These are phyloP conservation scores for Amphimallon solstitiale DNA, from an alignment of 2,888 invertebrate species.

Conservation along the genomic window DNA sequence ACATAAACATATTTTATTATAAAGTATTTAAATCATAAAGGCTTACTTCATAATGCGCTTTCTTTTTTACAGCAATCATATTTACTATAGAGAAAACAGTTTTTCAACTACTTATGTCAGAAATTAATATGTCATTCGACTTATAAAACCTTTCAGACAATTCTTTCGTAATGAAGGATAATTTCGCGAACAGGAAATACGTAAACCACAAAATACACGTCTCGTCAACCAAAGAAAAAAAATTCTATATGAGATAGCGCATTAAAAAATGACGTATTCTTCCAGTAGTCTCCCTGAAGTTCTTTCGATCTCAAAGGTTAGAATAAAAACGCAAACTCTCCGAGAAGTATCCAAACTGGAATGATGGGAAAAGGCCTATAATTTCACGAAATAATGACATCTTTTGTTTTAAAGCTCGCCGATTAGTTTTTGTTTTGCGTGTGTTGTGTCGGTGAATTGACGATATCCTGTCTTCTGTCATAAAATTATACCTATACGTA, in stretches of 20 bases:
- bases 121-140: slow-evolving; percentile 10
- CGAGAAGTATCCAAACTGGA: slow-evolving; percentile 1
- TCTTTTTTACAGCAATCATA: too few species aligned
- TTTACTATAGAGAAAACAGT: too few species aligned
- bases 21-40: too few species aligned
- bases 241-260: not conserved
- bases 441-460: slow-evolving; percentile 44
- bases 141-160: not conserved
- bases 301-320: not conserved
- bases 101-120: too few species aligned
- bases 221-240: slow-evolving; percentile 13
- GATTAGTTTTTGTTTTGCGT: slow-evolving; percentile 46
- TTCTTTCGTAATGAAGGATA: not conserved
- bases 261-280: not conserved
- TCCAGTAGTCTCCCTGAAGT: not conserved
- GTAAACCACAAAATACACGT: slow-evolving; percentile 20
- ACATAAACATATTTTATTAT: too few species aligned
- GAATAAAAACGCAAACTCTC: slow-evolving; percentile 18
- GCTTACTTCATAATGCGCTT: too few species aligned
- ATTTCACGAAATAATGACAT: slow-evolving; percentile 40
- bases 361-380: slow-evolving; percentile 21
- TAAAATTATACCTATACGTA: slow-evolving; percentile 36
- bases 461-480: slow-evolving; percentile 45
- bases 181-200: slow-evolving; percentile 12
- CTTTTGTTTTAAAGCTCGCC: slow-evolving; percentile 46